Evolutionary conservation across 2,113 vertebrate species (phyloP), one percentile per base, ranked within the genome.

Genomic region (Talpa occidentalis): DNA sequence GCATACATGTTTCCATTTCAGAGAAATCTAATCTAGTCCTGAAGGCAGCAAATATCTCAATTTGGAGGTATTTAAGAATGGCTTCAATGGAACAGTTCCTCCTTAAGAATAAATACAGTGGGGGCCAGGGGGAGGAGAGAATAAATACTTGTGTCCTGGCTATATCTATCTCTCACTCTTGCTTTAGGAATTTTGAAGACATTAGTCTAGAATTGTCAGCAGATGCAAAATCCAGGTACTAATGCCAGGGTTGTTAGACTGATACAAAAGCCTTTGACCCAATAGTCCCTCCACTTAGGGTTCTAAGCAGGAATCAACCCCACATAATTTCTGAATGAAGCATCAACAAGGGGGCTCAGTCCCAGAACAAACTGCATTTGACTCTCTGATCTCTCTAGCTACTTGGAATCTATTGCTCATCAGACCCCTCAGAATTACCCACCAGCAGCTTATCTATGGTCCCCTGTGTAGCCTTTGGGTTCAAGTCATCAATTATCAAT

Each of bases 41-140:
- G 54, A 88, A 80, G 26, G 44, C 35, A 90, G 66, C n/a, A 80
- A 66, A 49, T 37, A 26, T 67, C 35, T 87, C 19, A 26, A 6
- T 87, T 93, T 62, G 32, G n/a, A 47, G 28, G 6, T 59, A 59
- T 44, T 81, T 87, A 91, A 78, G 30, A 56, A 94, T 1, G 0
- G 8, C 0, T 93, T 72, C 86, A 88, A 67, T 47, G 42, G 67
- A 90, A 42, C 3, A 78, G 26, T 84, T 84, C 66, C 40, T 90
- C 54, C 44, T 44, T 37, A 80, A 69, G 37, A 44, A 69, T 69
- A 49, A 49, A 12, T 49, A 49, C 47, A 49, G n/a, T n/a, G n/a
- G n/a, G n/a, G n/a, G n/a, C n/a, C n/a, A n/a, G n/a, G n/a, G n/a
- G n/a, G n/a, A n/a, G n/a, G n/a, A n/a, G 44, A 44, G 44, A 44